phyloP scores from a whole-genome alignment of 2,797 vertebrate genomes.

The Odontamblyopus rebecca region DNA sequence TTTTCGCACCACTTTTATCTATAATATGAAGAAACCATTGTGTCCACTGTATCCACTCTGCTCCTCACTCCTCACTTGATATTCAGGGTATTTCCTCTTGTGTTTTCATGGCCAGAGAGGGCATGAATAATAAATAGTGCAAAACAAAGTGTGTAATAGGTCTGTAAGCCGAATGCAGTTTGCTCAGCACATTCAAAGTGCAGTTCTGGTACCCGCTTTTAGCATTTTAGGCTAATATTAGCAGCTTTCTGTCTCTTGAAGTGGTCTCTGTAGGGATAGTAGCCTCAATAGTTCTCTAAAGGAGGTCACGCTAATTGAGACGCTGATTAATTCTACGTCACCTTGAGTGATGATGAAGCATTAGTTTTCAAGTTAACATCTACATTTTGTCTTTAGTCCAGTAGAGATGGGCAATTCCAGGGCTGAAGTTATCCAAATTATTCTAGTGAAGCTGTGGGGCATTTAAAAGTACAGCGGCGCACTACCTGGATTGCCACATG shows the following conservation, averaged over 20 bases:
- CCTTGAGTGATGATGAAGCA: background rate
- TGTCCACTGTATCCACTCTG: conserved; percentile 2
- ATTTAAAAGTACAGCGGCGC: too few species aligned
- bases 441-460: too few species aligned
- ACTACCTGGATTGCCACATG: too few species aligned
- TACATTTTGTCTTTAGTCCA: too few species aligned
- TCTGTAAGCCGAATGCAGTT: conserved; percentile 7
- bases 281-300: background rate
- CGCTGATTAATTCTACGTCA: background rate
- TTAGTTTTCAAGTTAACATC: too few species aligned
- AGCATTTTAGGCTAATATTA: conserved; percentile 2
- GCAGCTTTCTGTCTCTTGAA: background rate
- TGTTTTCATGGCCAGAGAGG: conserved; percentile 32
- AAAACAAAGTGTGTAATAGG: conserved; percentile 40
- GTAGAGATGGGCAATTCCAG: too few species aligned
- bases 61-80: conserved; percentile 19
- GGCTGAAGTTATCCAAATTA: too few species aligned
- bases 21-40: background rate
- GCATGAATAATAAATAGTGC: conserved; percentile 60
- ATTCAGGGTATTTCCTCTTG: conserved; percentile 31
- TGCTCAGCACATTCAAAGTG: conserved; percentile 6
- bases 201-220: background rate
- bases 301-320: background rate
- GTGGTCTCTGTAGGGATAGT: background rate
- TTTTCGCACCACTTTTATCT: conserved; percentile 6